phyloP scores from a whole-genome alignment of 1,140 invertebrate species.

The Drosophila pandora region DNA sequence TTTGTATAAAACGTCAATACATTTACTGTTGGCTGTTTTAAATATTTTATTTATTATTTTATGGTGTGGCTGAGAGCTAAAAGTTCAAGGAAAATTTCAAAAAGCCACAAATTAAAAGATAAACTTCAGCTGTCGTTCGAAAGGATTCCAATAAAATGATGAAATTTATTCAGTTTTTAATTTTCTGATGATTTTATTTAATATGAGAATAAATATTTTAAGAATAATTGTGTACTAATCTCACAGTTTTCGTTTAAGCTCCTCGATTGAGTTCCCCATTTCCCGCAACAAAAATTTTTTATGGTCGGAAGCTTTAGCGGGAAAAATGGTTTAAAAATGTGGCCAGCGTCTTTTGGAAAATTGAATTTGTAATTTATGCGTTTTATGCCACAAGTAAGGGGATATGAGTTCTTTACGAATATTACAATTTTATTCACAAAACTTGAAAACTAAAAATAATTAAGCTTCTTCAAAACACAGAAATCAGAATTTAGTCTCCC shows the following conservation, averaged over 20 bases:
- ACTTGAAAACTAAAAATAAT: not conserved
- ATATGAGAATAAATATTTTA: not conserved
- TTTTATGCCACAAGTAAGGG: slow-evolving; percentile 34
- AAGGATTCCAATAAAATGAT: too few species aligned
- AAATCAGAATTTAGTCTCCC: not conserved
- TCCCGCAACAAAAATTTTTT: not conserved
- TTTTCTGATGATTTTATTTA: not conserved
- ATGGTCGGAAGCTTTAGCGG: not conserved
- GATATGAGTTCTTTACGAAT: slow-evolving; percentile 2
- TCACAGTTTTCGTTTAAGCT: slow-evolving; percentile 8
- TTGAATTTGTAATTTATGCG: slow-evolving; percentile 69
- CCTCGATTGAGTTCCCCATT: not conserved
- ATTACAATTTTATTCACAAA: not conserved
- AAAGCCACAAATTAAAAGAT: not conserved
- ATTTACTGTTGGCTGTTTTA: slow-evolving; percentile 15
- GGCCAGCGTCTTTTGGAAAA: slow-evolving; percentile 45
- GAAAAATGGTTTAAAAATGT: slow-evolving; percentile 36
- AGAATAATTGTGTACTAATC: slow-evolving; percentile 7
- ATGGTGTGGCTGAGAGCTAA: not conserved
- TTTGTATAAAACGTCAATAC: slow-evolving; percentile 42
- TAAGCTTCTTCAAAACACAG: too few species aligned
- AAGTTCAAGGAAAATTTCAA: not conserved
- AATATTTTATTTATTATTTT: not conserved
- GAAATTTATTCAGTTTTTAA: slow-evolving; percentile 13
- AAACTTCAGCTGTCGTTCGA: too few species aligned